These are phyloP conservation scores for Elymnias hypermnestra DNA, from an alignment of 1,140 invertebrate species.

Conservation along the genomic window DNA sequence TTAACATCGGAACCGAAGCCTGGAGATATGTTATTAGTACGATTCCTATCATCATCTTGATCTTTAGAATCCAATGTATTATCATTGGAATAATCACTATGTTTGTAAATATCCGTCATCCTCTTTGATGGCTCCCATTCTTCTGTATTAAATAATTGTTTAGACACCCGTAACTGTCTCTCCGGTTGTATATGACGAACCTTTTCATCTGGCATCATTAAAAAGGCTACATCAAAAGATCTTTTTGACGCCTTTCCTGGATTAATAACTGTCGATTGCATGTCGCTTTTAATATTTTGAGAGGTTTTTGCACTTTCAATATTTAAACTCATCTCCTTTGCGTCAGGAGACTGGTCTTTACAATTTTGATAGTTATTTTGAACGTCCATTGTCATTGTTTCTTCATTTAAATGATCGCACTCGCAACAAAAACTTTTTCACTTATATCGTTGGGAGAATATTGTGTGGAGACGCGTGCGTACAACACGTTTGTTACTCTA, in stretches of 20 bases:
- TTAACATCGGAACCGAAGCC: slow-evolving; percentile 66
- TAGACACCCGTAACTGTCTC: slow-evolving; percentile 77
- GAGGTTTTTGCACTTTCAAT: slow-evolving; percentile 65
- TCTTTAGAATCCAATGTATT: slow-evolving; percentile 56
- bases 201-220: slow-evolving; percentile 91
- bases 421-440: slow-evolving; percentile 59
- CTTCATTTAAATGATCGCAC: slow-evolving; percentile 54
- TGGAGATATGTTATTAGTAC: slow-evolving; percentile 70
- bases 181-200: slow-evolving; percentile 81
- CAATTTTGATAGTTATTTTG: slow-evolving; percentile 73
- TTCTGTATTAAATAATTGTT: slow-evolving; percentile 64
- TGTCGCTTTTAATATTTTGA: slow-evolving; percentile 46
- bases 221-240: slow-evolving; percentile 91
- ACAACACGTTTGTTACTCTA: slow-evolving; percentile 45
- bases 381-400: slow-evolving; percentile 77
- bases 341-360: slow-evolving; percentile 63
- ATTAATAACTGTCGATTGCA: slow-evolving; percentile 53
- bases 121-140: slow-evolving; percentile 64
- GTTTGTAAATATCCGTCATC: slow-evolving; percentile 57
- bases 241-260: slow-evolving; percentile 78
- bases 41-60: slow-evolving; percentile 60
- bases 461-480: slow-evolving; percentile 55
- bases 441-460: slow-evolving; percentile 59
- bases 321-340: slow-evolving; percentile 54
- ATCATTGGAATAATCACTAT: slow-evolving; percentile 61